Percentiles rank a stretch among this genome's conserved stretches.
Evolutionary conservation across 2,797 vertebrate genomes (phyloP).

Genomic region (Carapus acus): DNA sequence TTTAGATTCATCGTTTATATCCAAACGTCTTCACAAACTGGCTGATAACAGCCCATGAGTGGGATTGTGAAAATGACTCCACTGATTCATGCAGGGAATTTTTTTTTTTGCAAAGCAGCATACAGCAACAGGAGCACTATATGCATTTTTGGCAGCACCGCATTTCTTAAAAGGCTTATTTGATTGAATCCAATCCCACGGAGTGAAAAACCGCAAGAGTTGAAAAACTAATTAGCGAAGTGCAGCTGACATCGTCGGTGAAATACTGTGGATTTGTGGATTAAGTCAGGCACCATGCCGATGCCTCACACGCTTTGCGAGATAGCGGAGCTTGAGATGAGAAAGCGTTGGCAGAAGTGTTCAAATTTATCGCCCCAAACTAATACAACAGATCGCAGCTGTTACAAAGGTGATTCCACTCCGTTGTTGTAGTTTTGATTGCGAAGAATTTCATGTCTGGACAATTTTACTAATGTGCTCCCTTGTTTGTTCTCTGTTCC

Average conservation of each 20-base stretch:
- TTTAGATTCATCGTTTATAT: too few species aligned
- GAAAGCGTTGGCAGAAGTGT: background rate
- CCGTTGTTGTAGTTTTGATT: background rate
- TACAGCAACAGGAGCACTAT: too few species aligned
- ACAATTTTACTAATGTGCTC: conserved; percentile 30
- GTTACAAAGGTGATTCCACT: too few species aligned
- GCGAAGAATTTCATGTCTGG: conserved; percentile 22
- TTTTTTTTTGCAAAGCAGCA: too few species aligned
- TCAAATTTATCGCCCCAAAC: too few species aligned
- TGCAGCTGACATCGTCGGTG: background rate
- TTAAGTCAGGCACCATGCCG: background rate
- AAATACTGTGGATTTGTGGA: background rate
- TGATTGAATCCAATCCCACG: conserved; percentile 21
- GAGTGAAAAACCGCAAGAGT: background rate
- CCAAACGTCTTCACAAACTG: too few species aligned
- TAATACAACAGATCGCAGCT: too few species aligned
- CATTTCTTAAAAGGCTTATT: conserved; percentile 23
- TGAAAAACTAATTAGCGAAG: conserved; percentile 1
- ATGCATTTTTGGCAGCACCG: conserved; percentile 51
- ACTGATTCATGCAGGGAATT: too few species aligned
- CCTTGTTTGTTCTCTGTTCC: conserved; percentile 28
- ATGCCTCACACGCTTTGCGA: conserved; percentile 4
- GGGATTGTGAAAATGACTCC: too few species aligned
- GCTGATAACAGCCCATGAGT: too few species aligned
- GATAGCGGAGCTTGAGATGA: background rate